Evolutionary conservation across 1,140 invertebrate genomes (phyloP), one percentile per base, ranked within the genome.

Genomic region (Propsilocerus akamusi): DNA sequence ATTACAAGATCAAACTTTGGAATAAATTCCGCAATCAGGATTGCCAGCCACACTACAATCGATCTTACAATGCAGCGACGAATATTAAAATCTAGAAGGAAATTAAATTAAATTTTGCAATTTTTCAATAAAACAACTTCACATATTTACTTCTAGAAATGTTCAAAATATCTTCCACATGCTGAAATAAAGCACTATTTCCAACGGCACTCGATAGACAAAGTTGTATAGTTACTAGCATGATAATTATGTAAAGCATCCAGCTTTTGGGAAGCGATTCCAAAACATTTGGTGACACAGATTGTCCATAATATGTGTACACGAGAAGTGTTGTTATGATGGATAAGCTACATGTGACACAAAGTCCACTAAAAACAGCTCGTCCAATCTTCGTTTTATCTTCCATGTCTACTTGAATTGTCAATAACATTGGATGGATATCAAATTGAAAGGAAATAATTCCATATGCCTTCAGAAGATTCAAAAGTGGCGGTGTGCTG

Each of bases 1-100:
- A 95, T 83, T 3, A 95, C 79, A n/a, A 88, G 70, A 53, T 91
- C 88, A 60, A 94, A 94, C 53, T 80, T 72, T 0, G 91, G 89
- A 1, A 95, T 75, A 4, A 80, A 75, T 67, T 89, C 83, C 0
- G 79, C 88, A 5, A 92, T 67, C 17, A 87, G 75, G 5, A 93
- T 75, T 0, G 81, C 79, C 1, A 82, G 52, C 0, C 75, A 69
- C 11, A 90, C 72, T 2, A 93, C 65, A 1, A 68, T 59, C 1
- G 84, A 82, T 28, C 91, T 71, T 17, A 87, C 62, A 0, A 82
- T 61, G 49, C 83, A 82, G 6, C 92, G 71, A 59, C 80, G 82
- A 62, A 76, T 73, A 49, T 77, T 79, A 57, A 95, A 93, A 28
- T 73, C 90, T 95, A 65, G 52, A 74, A 72, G 8, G 22, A 23